Evolutionary conservation across 2,113 vertebrate genomes (phyloP).

Genomic region (Melanotaenia duboulayi): DNA sequence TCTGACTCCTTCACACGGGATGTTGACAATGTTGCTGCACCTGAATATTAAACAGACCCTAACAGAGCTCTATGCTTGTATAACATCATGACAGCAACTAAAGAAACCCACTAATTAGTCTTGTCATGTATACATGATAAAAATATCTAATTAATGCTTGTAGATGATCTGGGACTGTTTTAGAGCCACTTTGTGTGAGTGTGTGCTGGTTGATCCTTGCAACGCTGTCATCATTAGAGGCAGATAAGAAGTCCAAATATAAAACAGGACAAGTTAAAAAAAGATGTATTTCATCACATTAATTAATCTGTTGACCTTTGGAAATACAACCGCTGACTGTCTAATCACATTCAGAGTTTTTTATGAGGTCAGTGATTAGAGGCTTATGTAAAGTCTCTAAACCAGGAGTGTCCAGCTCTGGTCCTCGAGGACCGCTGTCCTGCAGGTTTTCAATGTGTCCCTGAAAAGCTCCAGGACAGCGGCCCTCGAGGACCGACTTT

Average conservation of each 20-base stretch:
- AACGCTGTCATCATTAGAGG: not conserved
- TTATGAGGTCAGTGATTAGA: too few relatives aligned
- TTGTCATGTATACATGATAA: conserved; percentile 80
- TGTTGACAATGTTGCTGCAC: conserved; percentile 51
- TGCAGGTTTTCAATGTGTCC: too few relatives aligned
- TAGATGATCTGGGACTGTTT: conserved; percentile 53
- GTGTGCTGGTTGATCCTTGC: not conserved
- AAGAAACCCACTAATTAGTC: conserved; percentile 82
- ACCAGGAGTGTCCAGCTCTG: too few relatives aligned
- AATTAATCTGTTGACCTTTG: not conserved
- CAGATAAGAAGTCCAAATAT: too few relatives aligned
- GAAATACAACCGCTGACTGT: not conserved
- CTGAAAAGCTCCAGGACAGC: too few relatives aligned
- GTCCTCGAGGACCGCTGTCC: too few relatives aligned
- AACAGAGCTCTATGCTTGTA: conserved; percentile 21
- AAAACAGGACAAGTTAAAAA: not conserved
- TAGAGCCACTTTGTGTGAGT: conserved; percentile 41
- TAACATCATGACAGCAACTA: conserved; percentile 48
- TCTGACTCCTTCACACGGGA: conserved; percentile 50
- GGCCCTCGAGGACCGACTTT: too few relatives aligned
- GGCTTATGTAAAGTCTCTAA: too few relatives aligned
- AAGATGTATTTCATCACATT: not conserved
- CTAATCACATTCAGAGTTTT: too few relatives aligned
- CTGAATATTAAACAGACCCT: conserved; percentile 64
- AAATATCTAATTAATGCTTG: conserved; percentile 79